Base-by-base conservation (phyloP, 2,888 invertebrate genomes). In the Andrena bucephala region DNA sequence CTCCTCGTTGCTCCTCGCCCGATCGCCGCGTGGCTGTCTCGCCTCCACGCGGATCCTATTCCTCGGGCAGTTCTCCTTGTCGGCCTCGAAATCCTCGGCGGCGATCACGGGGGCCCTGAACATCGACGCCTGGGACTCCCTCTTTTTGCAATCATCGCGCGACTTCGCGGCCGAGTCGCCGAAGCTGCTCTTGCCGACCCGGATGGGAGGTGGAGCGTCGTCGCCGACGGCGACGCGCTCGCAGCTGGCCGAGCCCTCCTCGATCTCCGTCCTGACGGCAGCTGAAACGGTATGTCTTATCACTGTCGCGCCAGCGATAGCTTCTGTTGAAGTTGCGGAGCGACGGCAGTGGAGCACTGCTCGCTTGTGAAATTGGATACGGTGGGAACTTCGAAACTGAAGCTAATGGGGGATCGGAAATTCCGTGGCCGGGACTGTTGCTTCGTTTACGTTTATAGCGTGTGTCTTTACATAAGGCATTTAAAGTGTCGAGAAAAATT, bases 21-120 rank as follows among this genome's bases (percentile, higher is more conserved):
- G 83, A 42, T 86, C 87, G 57, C 78, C 67, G 48, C 59, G 67
- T 59, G 84, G 78, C 77, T 81, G 72, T 54, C 85, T 91, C 42
- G 89, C 72, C 60, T 91, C 90, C 42, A 89, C 83, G 69, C 86
- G 84, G 57, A 90, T 86, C 33, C 86, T 88, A 72, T 88, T 92
- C 73, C 85, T 86, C 52, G 71, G 65, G 57, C 60, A 60, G 33
- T 79, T 87, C 69, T 81, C 81, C 62, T 87, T 87, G 48, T 85
- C 80, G 42, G 59, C 57, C 10, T 60, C 73, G 50, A 67, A 60
- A 60, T 81, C 85, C 13, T 24, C 69, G n/a, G 63, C 73, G 54
- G 54, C 42, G 62, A 31, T 65, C 66, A 75, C 48, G 48, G 54
- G 57, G 54, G 60, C 69, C 62, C 74, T 80, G 48, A 74, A 70